A percentile compares a stretch with the other conserved stretches of the same genome.
phyloP scores from a whole-genome alignment of 2,113 vertebrate species.

The Thymallus thymallus region DNA sequence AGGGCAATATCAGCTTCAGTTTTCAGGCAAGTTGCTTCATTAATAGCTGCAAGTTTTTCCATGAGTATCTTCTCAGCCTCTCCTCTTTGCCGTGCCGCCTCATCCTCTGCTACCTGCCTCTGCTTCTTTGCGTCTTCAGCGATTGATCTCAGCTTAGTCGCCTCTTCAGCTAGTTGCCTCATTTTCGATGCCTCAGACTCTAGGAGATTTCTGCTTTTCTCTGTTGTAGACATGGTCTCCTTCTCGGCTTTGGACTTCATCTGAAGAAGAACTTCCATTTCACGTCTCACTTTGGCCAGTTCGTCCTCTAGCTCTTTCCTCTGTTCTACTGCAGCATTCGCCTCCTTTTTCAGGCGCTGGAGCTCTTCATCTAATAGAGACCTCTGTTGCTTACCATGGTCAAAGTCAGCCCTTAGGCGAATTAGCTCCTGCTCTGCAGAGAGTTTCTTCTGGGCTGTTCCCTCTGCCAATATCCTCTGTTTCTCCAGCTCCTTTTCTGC shows the following conservation, averaged over 20 bases:
- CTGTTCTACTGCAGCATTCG: constrained; percentile 77
- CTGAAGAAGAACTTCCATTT: constrained; percentile 88
- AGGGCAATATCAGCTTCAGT: constrained; percentile 89
- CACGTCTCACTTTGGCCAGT: constrained; percentile 83
- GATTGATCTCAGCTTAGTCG: constrained; percentile 79
- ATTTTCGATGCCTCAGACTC: constrained; percentile 86
- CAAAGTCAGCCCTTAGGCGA: constrained; percentile 86
- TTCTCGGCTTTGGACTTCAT: constrained; percentile 85
- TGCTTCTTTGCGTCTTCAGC: constrained; percentile 91
- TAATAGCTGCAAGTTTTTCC: constrained; percentile 89
- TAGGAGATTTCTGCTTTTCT: constrained; percentile 92
- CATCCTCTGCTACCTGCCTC: constrained; percentile 87
- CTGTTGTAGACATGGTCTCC: constrained; percentile 81
- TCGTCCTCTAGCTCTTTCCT: constrained; percentile 89
- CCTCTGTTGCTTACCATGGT: constrained; percentile 88
- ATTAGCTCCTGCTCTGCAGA: constrained; percentile 91
- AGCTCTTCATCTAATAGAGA: constrained; percentile 89
- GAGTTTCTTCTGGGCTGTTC: constrained; percentile 87
- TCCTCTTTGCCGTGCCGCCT: constrained; percentile 81
- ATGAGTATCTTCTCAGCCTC: constrained; percentile 90
- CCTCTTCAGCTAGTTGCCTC: constrained; percentile 93
- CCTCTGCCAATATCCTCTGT: constrained; percentile 85
- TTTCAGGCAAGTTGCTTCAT: constrained; percentile 86
- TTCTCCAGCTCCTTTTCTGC: constrained; percentile 90
- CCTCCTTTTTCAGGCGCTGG: constrained; percentile 84